Conservation (phyloP, 2,888 invertebrate species). For the Pemphredon lugubris region DNA sequence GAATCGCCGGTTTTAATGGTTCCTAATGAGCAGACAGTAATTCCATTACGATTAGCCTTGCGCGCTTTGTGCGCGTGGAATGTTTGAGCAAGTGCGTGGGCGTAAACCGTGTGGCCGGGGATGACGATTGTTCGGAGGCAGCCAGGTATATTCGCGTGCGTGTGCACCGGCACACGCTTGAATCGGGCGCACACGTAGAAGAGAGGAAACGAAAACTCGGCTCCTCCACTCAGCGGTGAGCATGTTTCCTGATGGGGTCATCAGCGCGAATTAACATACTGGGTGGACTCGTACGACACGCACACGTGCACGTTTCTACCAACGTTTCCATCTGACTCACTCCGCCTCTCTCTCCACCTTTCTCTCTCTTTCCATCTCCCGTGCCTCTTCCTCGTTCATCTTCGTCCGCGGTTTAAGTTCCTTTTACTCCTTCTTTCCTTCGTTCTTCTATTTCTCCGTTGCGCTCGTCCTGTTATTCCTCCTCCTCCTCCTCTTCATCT, state of each 20-base stretch:
- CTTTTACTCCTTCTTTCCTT: background rate
- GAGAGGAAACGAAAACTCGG: conserved; percentile 63
- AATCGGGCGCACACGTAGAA: background rate
- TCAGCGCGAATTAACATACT: conserved; percentile 80
- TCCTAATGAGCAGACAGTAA: conserved; percentile 62
- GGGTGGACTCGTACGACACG: conserved; percentile 74
- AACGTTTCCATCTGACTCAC: conserved; percentile 53
- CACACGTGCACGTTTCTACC: conserved; percentile 66
- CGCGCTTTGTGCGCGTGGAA: conserved; percentile 58
- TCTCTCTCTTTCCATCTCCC: conserved; percentile 5
- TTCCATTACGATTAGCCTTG: conserved; percentile 65
- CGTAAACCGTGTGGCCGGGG: conserved; percentile 56
- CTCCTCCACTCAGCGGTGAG: conserved; percentile 70
- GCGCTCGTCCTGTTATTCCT: background rate
- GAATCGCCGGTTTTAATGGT: conserved; percentile 38
- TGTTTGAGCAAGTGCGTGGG: conserved; percentile 67
- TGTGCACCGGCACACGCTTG: conserved; percentile 7
- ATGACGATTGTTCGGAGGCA: conserved; percentile 66
- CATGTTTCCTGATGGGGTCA: conserved; percentile 80
- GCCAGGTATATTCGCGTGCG: conserved; percentile 44
- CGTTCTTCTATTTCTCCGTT: background rate
- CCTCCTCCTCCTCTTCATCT: too few relatives aligned
- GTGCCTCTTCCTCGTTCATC: conserved; percentile 1
- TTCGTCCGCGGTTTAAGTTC: background rate
- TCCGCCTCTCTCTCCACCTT: conserved; percentile 53